A percentile compares a stretch with the other conserved stretches of the same genome.
These are phyloP conservation scores for Ranitomeya variabilis DNA, from an alignment of 2,113 vertebrate species.

Conservation along the genomic window DNA sequence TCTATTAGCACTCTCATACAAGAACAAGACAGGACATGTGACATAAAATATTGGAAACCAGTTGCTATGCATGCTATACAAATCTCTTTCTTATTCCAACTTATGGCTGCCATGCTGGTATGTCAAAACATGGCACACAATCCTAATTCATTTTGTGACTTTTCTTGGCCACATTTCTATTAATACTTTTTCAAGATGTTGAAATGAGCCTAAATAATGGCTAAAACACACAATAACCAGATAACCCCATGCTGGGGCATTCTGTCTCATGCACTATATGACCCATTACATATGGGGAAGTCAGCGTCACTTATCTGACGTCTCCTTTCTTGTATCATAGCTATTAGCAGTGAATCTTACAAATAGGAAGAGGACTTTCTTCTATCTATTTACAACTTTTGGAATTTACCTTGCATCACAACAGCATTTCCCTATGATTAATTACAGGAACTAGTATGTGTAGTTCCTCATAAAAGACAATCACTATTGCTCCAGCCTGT, in stretches of 20 bases:
- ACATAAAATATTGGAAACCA: neutral
- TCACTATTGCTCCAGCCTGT: neutral
- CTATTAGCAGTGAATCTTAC: neutral
- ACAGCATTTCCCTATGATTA: neutral
- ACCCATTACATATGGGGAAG: neutral
- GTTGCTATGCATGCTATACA: too few species aligned
- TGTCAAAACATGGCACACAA: neutral
- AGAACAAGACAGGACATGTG: too few species aligned
- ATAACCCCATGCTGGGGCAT: neutral
- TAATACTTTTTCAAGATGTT: neutral
- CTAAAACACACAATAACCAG: neutral
- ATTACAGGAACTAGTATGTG: neutral
- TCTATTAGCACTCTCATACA: too few species aligned
- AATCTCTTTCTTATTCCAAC: neutral
- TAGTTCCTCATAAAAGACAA: neutral
- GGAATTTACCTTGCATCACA: constrained; percentile 15
- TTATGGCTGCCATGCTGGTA: neutral
- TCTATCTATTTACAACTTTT: neutral
- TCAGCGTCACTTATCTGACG: neutral
- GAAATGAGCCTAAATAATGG: neutral
- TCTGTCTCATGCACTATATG: neutral
- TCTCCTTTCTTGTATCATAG: neutral
- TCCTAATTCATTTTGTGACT: neutral
- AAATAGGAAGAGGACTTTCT: neutral
- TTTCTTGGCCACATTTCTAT: neutral